Evolutionary conservation across 2,888 invertebrate genomes (phyloP).

Genomic region (Drosophila suboccidentalis): DNA sequence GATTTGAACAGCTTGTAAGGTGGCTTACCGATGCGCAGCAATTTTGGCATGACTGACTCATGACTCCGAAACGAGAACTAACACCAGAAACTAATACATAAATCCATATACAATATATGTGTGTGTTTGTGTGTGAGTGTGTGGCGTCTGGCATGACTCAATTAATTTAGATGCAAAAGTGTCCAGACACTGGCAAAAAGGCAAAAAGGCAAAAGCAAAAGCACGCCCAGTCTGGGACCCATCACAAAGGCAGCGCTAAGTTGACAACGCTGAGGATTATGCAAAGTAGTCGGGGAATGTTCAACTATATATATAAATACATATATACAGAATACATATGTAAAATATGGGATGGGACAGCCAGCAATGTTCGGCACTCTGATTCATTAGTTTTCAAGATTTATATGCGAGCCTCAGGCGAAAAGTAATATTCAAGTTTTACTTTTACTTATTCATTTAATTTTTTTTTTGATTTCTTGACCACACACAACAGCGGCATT

Average conservation of each 20-base stretch:
- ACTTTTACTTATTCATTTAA: conserved; percentile 18
- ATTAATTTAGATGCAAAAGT: conserved; percentile 68
- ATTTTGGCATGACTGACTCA: conserved; percentile 64
- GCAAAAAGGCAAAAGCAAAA: conserved; percentile 43
- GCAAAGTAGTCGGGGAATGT: conserved; percentile 52
- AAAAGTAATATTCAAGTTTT: conserved; percentile 41
- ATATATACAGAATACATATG: neutral
- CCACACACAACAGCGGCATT: conserved; percentile 61
- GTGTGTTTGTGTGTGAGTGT: conserved; percentile 18
- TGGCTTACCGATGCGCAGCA: conserved; percentile 63
- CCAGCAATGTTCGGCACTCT: conserved; percentile 14
- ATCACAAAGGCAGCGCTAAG: conserved; percentile 53
- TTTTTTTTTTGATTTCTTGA: conserved; percentile 52
- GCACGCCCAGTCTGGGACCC: conserved; percentile 66
- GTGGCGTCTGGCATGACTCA: conserved; percentile 67
- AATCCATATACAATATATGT: neutral
- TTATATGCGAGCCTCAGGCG: conserved; percentile 42
- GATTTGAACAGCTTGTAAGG: conserved; percentile 51
- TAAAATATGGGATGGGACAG: conserved; percentile 14
- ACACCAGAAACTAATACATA: conserved; percentile 3
- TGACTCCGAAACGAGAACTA: conserved; percentile 5
- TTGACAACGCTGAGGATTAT: conserved; percentile 59
- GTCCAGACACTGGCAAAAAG: conserved; percentile 60
- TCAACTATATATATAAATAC: conserved; percentile 7
- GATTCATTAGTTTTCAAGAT: conserved; percentile 50